phyloP scores from a whole-genome alignment of 2,797 vertebrate genomes.

The Fringilla coelebs region DNA sequence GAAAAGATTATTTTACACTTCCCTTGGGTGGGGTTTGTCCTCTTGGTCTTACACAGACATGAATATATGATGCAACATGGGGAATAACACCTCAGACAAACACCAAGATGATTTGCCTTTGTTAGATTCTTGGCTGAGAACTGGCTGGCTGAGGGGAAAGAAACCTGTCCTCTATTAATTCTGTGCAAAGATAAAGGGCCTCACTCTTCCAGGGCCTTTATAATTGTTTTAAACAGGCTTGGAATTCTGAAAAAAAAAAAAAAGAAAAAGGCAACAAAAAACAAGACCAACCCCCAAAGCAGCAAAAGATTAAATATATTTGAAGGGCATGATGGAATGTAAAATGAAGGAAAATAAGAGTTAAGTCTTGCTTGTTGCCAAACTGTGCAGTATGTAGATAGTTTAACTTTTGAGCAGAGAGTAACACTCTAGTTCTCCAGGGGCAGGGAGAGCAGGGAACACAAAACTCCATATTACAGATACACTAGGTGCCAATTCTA shows the following conservation, averaged over 20 bases:
- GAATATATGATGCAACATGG: neutral
- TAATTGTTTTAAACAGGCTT: neutral
- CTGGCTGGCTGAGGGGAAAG: neutral
- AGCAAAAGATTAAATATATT: neutral
- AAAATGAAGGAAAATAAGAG: neutral
- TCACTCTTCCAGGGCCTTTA: neutral
- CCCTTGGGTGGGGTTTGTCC: neutral
- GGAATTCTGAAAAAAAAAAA: neutral
- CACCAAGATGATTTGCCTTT: neutral
- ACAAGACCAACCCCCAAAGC: fast-evolving
- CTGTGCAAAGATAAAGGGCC: neutral
- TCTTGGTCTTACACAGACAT: neutral
- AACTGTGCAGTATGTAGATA: neutral
- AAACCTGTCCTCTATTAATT: neutral
- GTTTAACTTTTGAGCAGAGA: no score
- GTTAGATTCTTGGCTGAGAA: neutral
- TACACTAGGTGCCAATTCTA: neutral
- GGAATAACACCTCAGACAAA: neutral
- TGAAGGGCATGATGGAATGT: neutral
- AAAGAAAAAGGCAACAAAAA: neutral
- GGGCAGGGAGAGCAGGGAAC: no score
- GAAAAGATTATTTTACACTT: neutral
- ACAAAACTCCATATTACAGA: no score
- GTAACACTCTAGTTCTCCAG: no score
- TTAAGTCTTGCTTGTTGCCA: neutral